Base-by-base conservation (phyloP, 1,140 invertebrate species). In the Drosophila ohnishii region DNA sequence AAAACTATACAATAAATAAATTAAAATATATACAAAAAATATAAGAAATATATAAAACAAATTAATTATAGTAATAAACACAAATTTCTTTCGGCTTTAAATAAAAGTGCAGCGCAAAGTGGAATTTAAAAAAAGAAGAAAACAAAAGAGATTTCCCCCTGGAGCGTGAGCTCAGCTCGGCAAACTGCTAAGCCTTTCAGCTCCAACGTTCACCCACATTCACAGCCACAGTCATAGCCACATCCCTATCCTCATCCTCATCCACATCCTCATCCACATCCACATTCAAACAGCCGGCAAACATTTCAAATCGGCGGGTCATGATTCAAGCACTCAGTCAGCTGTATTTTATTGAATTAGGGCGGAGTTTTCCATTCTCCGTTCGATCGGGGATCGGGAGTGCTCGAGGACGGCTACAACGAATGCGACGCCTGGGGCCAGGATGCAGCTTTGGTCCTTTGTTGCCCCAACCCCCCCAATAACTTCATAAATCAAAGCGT, bases 251-350 rank as follows among this genome's bases (percentile, higher is more conserved):
- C 14, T 3, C 34, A 11, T 14, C 32, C 28, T 28, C 16, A 37
- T 35, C 22, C 22, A 14, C 22, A 44, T 19, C 13, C 53, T 11
- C 25, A 22, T 14, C 47, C 60, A 16, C 30, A 63, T 42, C 19
- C 53, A 28, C 47, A 42, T 16, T 45, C 40, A 51, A 50, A 47
- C 48, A 47, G 40, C 64, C 51, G 53, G 60, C 83, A 86, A 86
- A 87, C 82, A 86, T 86, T 87, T 86, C 71, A 86, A 86, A 86
- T 79, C 82, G 82, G 75, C 82, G 79, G 82, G 82, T 86, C 82
- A 86, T 86, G 82, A 86, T 86, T 86, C 82, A 86, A 86, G 82
- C 82, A 86, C 84, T 86, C 82, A 86, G 83, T 86, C 82, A 86
- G 83, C 82, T 86, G 82, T 87, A 86, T 86, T 86, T 86, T 86